Evolutionary conservation across 2,797 vertebrate genomes (phyloP).

Genomic region (Limosa lapponica): DNA sequence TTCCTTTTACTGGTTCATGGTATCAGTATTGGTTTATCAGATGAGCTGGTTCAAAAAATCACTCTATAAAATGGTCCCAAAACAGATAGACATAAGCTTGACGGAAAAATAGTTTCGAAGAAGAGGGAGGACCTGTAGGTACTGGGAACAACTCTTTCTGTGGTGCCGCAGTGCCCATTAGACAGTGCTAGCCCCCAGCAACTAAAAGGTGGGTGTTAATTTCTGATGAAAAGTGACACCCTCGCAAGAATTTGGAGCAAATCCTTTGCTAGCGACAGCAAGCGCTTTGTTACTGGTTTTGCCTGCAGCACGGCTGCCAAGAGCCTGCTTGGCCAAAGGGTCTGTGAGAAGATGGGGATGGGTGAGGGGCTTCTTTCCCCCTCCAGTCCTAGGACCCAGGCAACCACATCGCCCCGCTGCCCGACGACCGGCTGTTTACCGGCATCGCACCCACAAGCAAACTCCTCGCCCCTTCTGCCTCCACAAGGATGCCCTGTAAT

Average conservation of each 20-base stretch:
- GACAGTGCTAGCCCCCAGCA: neutral
- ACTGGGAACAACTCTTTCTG: neutral
- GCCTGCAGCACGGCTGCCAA: accelerated
- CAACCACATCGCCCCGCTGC: accelerated
- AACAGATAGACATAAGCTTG: neutral
- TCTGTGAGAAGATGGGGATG: neutral
- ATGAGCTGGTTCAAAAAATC: neutral
- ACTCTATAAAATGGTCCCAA: neutral
- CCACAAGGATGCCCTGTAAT: neutral
- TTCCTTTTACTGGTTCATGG: neutral
- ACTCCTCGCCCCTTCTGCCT: neutral
- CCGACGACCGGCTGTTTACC: neutral
- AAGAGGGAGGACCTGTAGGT: neutral
- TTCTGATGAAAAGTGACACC: neutral
- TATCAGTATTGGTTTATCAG: neutral
- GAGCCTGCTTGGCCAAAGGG: neutral
- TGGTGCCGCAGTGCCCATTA: accelerated
- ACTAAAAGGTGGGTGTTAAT: neutral
- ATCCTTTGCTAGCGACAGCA: neutral
- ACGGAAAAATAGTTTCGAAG: neutral
- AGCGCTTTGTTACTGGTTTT: accelerated
- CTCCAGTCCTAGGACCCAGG: accelerated
- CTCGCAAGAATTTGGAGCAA: neutral
- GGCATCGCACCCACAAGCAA: neutral
- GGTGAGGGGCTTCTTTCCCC: neutral